A percentile compares a stretch with the other conserved stretches of the same genome.
Conservation (phyloP, 2,888 invertebrate genomes). For the Cinara cedri region DNA sequence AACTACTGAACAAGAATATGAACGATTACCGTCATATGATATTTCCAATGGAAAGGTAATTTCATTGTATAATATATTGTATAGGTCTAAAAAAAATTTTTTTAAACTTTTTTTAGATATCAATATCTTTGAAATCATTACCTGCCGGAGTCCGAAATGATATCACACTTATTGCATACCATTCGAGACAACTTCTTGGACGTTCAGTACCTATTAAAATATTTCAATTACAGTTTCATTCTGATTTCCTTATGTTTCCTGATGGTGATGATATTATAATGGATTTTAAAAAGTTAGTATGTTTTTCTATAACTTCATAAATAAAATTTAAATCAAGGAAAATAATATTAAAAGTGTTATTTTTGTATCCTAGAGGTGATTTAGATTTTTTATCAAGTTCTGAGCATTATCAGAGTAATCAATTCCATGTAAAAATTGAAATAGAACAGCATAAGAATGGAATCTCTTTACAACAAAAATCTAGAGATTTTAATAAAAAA, state of each 20-base stretch:
- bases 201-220: slow-evolving; percentile 84
- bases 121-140: slow-evolving; percentile 66
- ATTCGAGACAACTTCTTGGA: slow-evolving; percentile 85
- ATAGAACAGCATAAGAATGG: slow-evolving; percentile 53
- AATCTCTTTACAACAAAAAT: slow-evolving; percentile 43
- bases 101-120: slow-evolving; percentile 58
- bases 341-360: background rate
- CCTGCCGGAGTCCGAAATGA: slow-evolving; percentile 70
- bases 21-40: slow-evolving; percentile 78
- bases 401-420: slow-evolving; percentile 65
- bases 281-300: slow-evolving; percentile 48
- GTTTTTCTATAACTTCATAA: background rate
- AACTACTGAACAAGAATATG: slow-evolving; percentile 87
- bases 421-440: slow-evolving; percentile 64
- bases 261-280: slow-evolving; percentile 51
- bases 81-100: background rate
- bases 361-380: slow-evolving; percentile 67
- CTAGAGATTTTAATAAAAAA: slow-evolving; percentile 24
- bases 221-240: slow-evolving; percentile 86
- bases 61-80: slow-evolving; percentile 4
- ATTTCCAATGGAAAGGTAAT: slow-evolving; percentile 75
- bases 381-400: slow-evolving; percentile 81
- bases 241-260: slow-evolving; percentile 75
- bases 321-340: background rate
- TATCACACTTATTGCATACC: slow-evolving; percentile 79